A percentile compares a stretch with the other conserved stretches of the same genome.
Conservation (phyloP, 2,888 invertebrate genomes). For the Arenicola marina region DNA sequence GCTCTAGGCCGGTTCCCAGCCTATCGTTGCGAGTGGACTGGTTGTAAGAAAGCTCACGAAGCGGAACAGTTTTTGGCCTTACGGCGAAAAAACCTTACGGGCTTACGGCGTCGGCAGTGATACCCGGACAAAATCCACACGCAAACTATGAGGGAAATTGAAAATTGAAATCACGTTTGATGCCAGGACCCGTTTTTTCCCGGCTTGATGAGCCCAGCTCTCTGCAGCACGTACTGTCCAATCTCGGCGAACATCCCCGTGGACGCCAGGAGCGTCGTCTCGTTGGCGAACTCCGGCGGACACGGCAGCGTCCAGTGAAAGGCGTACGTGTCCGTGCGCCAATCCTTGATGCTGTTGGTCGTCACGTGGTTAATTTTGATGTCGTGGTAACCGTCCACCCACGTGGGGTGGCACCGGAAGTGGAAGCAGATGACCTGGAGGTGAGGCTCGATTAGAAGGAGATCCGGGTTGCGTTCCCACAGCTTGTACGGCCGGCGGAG, state of each 20-base stretch:
- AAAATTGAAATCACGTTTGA: too few species aligned
- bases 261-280: neutral
- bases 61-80: too few species aligned
- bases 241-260: slow-evolving; percentile 12
- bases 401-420: slow-evolving; percentile 5
- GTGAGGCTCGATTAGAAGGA: slow-evolving; percentile 40
- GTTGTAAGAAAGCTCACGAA: too few species aligned
- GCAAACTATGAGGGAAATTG: too few species aligned
- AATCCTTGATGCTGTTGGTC: neutral
- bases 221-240: slow-evolving; percentile 8
- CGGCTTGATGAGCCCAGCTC: too few species aligned
- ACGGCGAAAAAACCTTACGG: too few species aligned
- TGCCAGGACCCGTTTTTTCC: too few species aligned
- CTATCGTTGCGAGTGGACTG: too few species aligned
- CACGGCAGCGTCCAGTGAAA: slow-evolving; percentile 13
- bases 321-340: slow-evolving; percentile 9
- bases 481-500: slow-evolving; percentile 29
- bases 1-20: too few species aligned
- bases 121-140: too few species aligned
- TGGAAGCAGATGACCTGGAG: slow-evolving; percentile 37
- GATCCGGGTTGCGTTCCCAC: slow-evolving; percentile 45
- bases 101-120: too few species aligned
- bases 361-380: neutral
- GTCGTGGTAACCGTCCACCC: neutral
- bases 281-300: slow-evolving; percentile 5